Base-by-base conservation (phyloP, 1,140 invertebrate species). In the Temnothorax longispinosus region DNA sequence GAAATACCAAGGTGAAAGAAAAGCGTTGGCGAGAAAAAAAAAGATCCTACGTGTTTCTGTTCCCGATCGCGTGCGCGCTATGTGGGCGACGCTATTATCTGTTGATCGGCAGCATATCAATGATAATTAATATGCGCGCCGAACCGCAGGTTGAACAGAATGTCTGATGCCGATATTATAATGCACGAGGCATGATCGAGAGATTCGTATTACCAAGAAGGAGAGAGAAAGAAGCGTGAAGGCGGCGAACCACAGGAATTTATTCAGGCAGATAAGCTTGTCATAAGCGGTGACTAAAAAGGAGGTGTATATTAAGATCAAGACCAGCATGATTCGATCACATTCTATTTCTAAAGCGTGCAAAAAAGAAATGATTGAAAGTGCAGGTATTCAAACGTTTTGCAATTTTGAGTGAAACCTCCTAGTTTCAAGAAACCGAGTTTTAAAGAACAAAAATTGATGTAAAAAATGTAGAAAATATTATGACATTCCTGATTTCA, bases 131-230 rank as follows among this genome's bases (percentile, higher is more conserved):
- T 89, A 67, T 67, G 32, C 41, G 67, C 65, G 62, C 35, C 76
- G 71, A 64, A 54, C 69, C 44, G 47, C 54, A 80, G 58, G 86
- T 90, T 76, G 69, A 89, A 27, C 84, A 89, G 76, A 71, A 87
- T 89, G 69, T 81, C 62, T 52, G 35, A 87, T 11, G 82, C 38
- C 32, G 69, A 64, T 77, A 27, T 52, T 64, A 71, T 85, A 78
- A 90, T 90, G 90, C 87, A 54, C 90, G 60, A 88, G 60, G 87
- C 78, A 90, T 32, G 56, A 35, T 84, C 35, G 67, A 32, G 32
- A 78, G 88, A 90, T 89, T 87, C 35, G 64, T 41, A 74, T 77
- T 50, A 54, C 27, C 2, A 18, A 62, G 56, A 41, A 21, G 15
- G 72, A 75, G 54, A 60, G 21, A 76, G 54, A 44, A 47, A 27